These are phyloP conservation scores for Philhelius pedissequus DNA, from an alignment of 2,888 invertebrate species.

Conservation along the genomic window DNA sequence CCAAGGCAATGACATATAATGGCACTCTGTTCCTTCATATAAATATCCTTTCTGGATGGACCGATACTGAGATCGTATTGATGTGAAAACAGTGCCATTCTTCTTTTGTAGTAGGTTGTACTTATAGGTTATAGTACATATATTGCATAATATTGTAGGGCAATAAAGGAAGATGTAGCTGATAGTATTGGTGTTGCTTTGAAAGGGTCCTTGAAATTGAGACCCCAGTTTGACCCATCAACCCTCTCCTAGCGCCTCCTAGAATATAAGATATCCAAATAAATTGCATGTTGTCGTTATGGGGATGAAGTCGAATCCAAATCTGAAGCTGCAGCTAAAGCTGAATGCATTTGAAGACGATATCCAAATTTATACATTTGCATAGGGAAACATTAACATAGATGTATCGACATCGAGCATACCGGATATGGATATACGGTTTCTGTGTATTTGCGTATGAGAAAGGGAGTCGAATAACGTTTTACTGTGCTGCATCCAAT, in stretches of 20 bases:
- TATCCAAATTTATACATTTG: conserved; percentile 46
- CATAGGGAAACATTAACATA: conserved; percentile 26
- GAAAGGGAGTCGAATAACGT: not conserved
- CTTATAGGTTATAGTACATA: not conserved
- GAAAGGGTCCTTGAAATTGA: not conserved
- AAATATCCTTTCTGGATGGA: not conserved
- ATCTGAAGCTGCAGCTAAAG: conserved; percentile 39
- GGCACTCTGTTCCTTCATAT: conserved; percentile 33
- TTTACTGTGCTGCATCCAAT: conserved; percentile 17
- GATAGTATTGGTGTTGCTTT: conserved; percentile 26
- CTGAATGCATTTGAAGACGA: conserved; percentile 43
- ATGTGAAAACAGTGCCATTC: conserved; percentile 52
- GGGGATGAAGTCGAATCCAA: conserved; percentile 19
- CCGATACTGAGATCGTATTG: conserved; percentile 30
- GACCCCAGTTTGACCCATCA: not conserved
- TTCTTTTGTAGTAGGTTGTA: not conserved
- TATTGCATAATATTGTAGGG: too few species aligned
- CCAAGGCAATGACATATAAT: conserved; percentile 47
- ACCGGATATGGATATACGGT: conserved; percentile 15
- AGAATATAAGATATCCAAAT: conserved; percentile 55
- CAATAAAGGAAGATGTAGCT: conserved; percentile 18
- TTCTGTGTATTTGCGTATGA: conserved; percentile 20
- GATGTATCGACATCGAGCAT: conserved; percentile 21
- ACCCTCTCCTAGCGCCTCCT: not conserved
- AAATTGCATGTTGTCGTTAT: conserved; percentile 51